Evolutionary conservation across 2,888 invertebrate species (phyloP).

Genomic region (Volucella bombylans): DNA sequence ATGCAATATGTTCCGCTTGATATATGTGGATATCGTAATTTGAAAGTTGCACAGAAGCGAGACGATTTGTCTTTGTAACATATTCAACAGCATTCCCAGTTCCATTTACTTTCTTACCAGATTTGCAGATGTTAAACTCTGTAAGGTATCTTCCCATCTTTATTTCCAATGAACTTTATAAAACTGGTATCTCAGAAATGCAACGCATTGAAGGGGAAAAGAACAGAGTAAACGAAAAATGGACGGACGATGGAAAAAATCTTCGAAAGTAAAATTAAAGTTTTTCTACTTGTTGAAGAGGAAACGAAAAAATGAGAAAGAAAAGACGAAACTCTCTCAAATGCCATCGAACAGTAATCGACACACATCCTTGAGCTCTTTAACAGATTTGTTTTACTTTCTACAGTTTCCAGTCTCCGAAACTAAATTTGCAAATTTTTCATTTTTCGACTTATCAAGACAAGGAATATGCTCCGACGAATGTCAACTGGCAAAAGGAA

Average conservation of each 20-base stretch:
- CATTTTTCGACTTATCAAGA: slow-evolving; percentile 14
- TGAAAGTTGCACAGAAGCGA: too few species aligned
- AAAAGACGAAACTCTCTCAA: slow-evolving; percentile 15
- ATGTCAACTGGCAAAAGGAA: not conserved
- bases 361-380: slow-evolving; percentile 60
- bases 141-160: too few species aligned
- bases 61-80: too few species aligned
- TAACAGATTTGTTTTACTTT: slow-evolving; percentile 31
- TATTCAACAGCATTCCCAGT: too few species aligned
- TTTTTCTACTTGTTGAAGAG: slow-evolving; percentile 43
- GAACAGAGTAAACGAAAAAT: too few species aligned
- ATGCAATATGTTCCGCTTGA: slow-evolving; percentile 30
- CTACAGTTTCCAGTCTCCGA: slow-evolving; percentile 1
- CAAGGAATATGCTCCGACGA: not conserved
- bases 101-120: too few species aligned
- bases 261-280: slow-evolving; percentile 50
- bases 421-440: slow-evolving; percentile 8
- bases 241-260: slow-evolving; percentile 2
- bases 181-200: not conserved
- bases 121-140: too few species aligned
- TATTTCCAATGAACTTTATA: not conserved
- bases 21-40: not conserved
- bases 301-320: not conserved
- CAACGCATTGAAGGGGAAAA: not conserved
- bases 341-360: slow-evolving; percentile 67